A percentile compares a stretch with the other conserved stretches of the same genome.
phyloP scores from a whole-genome alignment of 1,140 invertebrate species.

The Caerostris extrusa region DNA sequence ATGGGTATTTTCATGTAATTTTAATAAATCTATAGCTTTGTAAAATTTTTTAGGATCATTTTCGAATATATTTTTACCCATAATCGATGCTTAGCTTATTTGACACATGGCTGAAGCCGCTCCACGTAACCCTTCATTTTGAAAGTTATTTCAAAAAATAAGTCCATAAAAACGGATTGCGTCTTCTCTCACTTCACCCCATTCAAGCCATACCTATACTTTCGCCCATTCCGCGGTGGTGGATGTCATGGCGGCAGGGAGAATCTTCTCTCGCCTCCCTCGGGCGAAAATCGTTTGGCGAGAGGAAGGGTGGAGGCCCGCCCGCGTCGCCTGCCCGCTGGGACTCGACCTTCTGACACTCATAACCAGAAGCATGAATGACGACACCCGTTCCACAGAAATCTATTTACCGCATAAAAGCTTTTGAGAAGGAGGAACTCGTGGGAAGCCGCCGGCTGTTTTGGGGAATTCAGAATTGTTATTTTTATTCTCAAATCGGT shows the following conservation, averaged over 20 bases:
- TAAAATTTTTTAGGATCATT: too few species aligned
- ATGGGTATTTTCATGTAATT: too few species aligned
- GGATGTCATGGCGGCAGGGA: neutral
- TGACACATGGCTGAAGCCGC: too few species aligned
- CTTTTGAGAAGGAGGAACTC: neutral
- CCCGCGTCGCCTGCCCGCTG: neutral
- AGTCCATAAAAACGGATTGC: neutral
- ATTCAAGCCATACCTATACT: neutral
- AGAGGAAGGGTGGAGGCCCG: neutral
- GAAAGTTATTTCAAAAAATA: too few species aligned
- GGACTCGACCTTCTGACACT: conserved; percentile 5
- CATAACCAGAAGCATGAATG: neutral
- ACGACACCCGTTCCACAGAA: neutral
- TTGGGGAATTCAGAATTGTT: too few species aligned
- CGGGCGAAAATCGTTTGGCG: neutral
- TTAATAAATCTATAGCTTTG: too few species aligned
- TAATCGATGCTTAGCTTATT: too few species aligned
- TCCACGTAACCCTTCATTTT: too few species aligned
- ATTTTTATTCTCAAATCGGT: too few species aligned
- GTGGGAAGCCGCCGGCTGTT: neutral
- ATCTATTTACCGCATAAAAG: neutral
- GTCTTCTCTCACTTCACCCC: neutral
- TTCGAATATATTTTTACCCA: too few species aligned
- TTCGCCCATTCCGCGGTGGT: neutral
- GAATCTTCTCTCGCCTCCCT: neutral